Evolutionary conservation across 2,113 vertebrate species (phyloP), one percentile per base, ranked within the genome.

Genomic region (Gadus chalcogrammus): DNA sequence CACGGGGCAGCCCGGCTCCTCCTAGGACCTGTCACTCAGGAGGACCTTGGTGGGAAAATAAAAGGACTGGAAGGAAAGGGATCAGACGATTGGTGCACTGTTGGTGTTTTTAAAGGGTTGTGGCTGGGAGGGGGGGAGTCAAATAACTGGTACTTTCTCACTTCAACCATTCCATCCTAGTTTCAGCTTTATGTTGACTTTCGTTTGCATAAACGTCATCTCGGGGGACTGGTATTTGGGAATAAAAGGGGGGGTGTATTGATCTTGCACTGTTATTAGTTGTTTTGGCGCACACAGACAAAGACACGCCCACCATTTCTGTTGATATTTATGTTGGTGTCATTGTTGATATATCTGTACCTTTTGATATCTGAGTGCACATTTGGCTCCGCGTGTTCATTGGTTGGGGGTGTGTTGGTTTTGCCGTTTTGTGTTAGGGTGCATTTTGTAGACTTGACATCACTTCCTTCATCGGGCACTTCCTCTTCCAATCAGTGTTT

Each of bases 231-330:
- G 64, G 65, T 64, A 67, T 71, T 64, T 6, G n/a, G 67, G 70
- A 71, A 77, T 20, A n/a, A 64, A 74, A 24, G 69, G 4, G 4
- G 55, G 22, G 75, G 42, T 74, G 22, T 4, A 73, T 73, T 68
- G 61, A 75, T 81, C 73, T 81, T 81, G 73, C 81, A 87, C 84
- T 83, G 78, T 81, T 81, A 71, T 78, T 81, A 71, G 48, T 77
- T 35, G 64, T 72, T 74, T 48, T 64, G 72, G 53, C 59, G 13
- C 69, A 82, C 79, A 79, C 79, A 79, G 61, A 15, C 67, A 64
- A 35, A 62, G 68, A 77, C 80, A 69, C 69, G 74, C 81, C 75
- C 22, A 18, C 12, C 20, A 8, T 61, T 1, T 56, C n/a, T 16
- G 42, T 58, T 58, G 9, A 5, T 58, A 16, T 58, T 16, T 58